These are phyloP conservation scores for Cephus sareptanus DNA, from an alignment of 2,888 invertebrate species.

Conservation along the genomic window DNA sequence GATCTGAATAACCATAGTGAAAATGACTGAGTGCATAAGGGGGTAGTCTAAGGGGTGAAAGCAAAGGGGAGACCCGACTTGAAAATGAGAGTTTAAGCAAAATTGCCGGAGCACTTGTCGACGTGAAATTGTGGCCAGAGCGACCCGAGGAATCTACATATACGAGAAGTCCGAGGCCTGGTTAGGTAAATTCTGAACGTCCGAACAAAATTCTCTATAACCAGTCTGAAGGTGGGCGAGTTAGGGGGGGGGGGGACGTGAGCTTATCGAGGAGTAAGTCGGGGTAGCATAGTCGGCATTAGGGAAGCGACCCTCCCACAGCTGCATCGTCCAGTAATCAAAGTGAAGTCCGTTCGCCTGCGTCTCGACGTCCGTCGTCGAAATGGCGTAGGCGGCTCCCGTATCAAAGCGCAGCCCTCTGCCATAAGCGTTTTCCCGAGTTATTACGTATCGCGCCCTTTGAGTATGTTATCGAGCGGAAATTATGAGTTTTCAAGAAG, in stretches of 20 bases:
- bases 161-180: constrained; percentile 9
- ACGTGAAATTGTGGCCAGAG: constrained; percentile 27
- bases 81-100: constrained; percentile 24
- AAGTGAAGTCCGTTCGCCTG: constrained; percentile 36
- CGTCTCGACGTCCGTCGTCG: constrained; percentile 4
- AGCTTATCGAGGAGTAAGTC: constrained; percentile 29
- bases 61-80: neutral
- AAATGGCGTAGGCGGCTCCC: constrained; percentile 6
- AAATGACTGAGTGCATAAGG: neutral
- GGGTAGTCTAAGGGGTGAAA: neutral
- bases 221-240: constrained; percentile 13
- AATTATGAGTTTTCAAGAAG: constrained; percentile 48
- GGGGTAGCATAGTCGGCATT: constrained; percentile 38
- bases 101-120: constrained; percentile 22
- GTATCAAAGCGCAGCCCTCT: constrained; percentile 19
- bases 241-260: neutral
- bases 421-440: constrained; percentile 41
- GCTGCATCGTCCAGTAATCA: constrained; percentile 58
- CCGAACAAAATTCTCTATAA: constrained; percentile 15
- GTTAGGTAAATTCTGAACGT: constrained; percentile 14
- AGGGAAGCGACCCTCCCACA: constrained; percentile 37
- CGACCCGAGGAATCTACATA: constrained; percentile 8
- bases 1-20: no score
- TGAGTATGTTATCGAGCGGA: constrained; percentile 57
- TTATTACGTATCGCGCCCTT: constrained; percentile 48